Conservation (phyloP, 1,140 invertebrate species). For the Laupala kohalensis region DNA sequence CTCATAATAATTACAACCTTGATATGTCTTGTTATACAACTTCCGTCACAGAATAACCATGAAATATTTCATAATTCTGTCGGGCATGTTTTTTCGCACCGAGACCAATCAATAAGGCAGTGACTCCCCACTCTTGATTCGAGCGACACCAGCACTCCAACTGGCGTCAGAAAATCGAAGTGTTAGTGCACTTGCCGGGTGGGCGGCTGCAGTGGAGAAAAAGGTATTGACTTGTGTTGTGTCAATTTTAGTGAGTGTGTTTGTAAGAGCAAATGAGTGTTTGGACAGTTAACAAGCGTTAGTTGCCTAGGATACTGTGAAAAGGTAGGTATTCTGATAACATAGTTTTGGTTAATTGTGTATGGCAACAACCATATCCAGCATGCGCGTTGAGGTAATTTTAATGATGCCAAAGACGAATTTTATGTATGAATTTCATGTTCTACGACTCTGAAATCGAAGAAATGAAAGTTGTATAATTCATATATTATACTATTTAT, state of each 20-base stretch:
- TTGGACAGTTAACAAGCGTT: not conserved
- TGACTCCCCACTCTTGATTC: not conserved
- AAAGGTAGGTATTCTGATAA: not conserved
- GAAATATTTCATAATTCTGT: too few relatives aligned
- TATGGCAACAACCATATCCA: not conserved
- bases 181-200: not conserved
- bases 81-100: too few relatives aligned
- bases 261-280: not conserved
- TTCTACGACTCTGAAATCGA: too few relatives aligned
- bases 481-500: too few relatives aligned
- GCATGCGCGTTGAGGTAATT: not conserved
- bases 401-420: not conserved
- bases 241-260: not conserved
- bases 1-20: too few relatives aligned
- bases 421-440: not conserved
- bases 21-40: too few relatives aligned
- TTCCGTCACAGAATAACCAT: too few relatives aligned
- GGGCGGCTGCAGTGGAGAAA: not conserved
- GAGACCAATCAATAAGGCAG: not conserved
- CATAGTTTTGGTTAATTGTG: not conserved
- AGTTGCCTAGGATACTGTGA: not conserved
- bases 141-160: not conserved
- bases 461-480: too few relatives aligned
- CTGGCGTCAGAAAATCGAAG: not conserved
- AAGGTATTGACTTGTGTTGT: not conserved